phyloP scores from a whole-genome alignment of 2,797 vertebrate genomes.

The Crax fasciolata region DNA sequence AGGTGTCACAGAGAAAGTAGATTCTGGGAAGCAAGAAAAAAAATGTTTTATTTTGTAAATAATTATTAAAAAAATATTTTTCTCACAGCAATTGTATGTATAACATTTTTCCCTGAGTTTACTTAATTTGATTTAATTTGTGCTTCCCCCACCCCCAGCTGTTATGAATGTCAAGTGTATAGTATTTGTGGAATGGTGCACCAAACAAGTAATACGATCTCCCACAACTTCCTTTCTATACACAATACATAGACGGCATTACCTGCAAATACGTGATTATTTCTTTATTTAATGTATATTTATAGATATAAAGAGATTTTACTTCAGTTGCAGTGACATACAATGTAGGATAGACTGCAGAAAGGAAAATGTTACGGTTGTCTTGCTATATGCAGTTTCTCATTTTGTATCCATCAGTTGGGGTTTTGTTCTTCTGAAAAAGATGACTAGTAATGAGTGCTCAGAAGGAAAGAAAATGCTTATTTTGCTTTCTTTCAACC shows the following conservation, averaged over 20 bases:
- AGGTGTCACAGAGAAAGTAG: not conserved
- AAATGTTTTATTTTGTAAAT: not conserved
- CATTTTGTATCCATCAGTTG: not conserved
- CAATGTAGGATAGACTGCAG: not conserved
- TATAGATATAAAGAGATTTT: not conserved
- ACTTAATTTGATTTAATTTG: not conserved
- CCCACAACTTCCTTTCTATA: constrained; percentile 21
- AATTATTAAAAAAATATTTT: not conserved
- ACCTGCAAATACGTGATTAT: not conserved
- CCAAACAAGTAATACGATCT: not conserved
- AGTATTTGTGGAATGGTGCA: not conserved
- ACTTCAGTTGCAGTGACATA: not conserved
- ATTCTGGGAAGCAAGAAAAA: not conserved
- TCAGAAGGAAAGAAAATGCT: not conserved
- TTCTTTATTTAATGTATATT: not conserved
- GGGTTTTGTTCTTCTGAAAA: not conserved
- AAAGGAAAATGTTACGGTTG: not conserved
- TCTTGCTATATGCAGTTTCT: not conserved
- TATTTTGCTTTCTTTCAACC: constrained; percentile 30
- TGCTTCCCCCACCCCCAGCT: accelerated
- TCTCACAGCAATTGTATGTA: not conserved
- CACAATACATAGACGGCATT: not conserved
- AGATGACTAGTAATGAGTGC: not conserved
- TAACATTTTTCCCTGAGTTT: not conserved
- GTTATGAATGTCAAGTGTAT: not conserved